phyloP scores from a whole-genome alignment of 1,140 invertebrate genomes.

The Carcinoscorpius rotundicauda region DNA sequence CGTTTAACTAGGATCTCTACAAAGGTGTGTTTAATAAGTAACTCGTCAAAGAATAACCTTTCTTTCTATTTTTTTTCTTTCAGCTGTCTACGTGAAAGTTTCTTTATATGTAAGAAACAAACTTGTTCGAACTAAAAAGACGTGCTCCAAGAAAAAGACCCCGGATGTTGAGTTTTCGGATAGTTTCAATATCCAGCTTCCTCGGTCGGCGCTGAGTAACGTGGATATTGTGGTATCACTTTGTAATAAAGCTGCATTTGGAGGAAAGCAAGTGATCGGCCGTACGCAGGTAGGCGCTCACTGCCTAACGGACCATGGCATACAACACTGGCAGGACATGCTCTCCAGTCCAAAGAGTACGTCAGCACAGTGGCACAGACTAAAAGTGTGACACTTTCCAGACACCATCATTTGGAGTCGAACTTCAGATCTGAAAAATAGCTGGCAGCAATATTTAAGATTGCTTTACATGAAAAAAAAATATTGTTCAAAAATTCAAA shows the following conservation, averaged over 20 bases:
- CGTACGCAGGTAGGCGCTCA: slow-evolving; percentile 17
- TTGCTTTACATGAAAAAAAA: too few relatives aligned
- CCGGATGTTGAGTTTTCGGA: slow-evolving; percentile 17
- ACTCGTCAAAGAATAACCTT: too few relatives aligned
- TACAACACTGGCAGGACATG: slow-evolving; percentile 21
- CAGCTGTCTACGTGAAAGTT: slow-evolving; percentile 18
- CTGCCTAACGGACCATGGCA: slow-evolving; percentile 14
- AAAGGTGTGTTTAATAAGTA: too few relatives aligned
- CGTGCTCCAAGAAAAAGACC: slow-evolving; percentile 6
- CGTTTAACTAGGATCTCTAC: too few relatives aligned
- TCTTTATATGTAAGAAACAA: slow-evolving; percentile 17
- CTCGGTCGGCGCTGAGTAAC: slow-evolving; percentile 8
- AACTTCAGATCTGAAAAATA: too few relatives aligned
- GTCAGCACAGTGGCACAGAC: slow-evolving; percentile 15
- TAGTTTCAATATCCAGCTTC: slow-evolving; percentile 16
- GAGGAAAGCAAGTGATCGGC: slow-evolving; percentile 9
- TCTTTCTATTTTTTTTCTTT: slow-evolving; percentile 16
- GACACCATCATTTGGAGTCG: too few relatives aligned
- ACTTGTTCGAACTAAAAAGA: slow-evolving; percentile 16
- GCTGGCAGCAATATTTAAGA: too few relatives aligned
- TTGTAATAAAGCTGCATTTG: slow-evolving; percentile 12
- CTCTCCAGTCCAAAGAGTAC: slow-evolving; percentile 15
- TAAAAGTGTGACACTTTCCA: background rate
- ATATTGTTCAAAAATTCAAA: too few relatives aligned
- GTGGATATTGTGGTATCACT: slow-evolving; percentile 14